phyloP scores from a whole-genome alignment of 2,888 invertebrate genomes.

The Hemicrepidius hirtus region DNA sequence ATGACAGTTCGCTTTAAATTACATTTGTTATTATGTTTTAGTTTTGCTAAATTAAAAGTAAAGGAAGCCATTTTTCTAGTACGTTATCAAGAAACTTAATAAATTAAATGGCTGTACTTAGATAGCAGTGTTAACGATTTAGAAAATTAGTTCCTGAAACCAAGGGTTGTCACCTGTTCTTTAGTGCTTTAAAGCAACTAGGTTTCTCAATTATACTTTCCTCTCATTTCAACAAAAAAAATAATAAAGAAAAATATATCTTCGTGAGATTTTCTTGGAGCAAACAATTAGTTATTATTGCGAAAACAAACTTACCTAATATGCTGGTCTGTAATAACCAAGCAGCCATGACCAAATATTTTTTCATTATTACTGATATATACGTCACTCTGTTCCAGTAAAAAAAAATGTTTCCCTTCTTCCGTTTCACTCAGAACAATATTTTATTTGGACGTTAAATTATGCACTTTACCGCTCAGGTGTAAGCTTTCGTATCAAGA shows the following conservation, averaged over 20 bases:
- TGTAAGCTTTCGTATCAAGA: conserved; percentile 45
- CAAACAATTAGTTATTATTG: neutral
- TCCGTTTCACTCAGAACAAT: conserved; percentile 29
- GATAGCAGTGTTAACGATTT: conserved; percentile 9
- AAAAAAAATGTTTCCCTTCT: conserved; percentile 20
- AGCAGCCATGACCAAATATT: conserved; percentile 42
- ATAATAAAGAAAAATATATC: neutral
- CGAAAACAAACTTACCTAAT: conserved; percentile 44
- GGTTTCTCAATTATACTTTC: neutral
- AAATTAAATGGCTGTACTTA: conserved; percentile 12
- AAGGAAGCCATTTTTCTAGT: neutral
- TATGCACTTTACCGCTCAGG: conserved; percentile 41
- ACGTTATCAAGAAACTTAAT: conserved; percentile 13
- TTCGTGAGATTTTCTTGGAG: neutral
- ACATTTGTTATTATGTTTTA: too few species aligned
- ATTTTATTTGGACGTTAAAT: conserved; percentile 43
- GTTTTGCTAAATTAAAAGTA: neutral
- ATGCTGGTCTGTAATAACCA: conserved; percentile 42
- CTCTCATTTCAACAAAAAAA: neutral
- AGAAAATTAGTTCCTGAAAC: conserved; percentile 1
- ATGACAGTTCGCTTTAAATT: too few species aligned
- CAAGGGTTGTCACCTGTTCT: neutral
- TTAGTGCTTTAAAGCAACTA: neutral
- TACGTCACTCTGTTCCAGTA: conserved; percentile 32
- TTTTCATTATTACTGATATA: conserved; percentile 45